Evolutionary conservation across 2,797 vertebrate genomes (phyloP), one percentile per base, ranked within the genome.

Genomic region (Rhinogobio ventralis): DNA sequence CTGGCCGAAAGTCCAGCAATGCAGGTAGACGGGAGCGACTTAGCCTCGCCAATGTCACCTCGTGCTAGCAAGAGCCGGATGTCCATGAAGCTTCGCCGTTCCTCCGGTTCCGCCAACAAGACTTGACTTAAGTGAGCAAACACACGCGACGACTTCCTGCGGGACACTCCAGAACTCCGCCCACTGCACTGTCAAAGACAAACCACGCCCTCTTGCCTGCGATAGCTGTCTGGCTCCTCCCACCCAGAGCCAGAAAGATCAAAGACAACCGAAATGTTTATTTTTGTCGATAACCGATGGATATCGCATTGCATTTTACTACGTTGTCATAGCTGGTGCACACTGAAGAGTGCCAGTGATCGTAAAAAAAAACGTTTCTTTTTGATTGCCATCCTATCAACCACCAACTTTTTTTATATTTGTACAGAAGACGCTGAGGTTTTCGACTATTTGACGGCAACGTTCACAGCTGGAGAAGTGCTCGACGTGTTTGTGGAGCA

Each of bases 41-140:
- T 97, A 89, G 95, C 97, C 83, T 99, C 97, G 92, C 97, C 98
- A 92, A 97, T 99, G 95, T 99, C 97, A 92, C 97, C 98, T 94
- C 97, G 98, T 93, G 97, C 97, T 96, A 98, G 97, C 96, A 99
- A 98, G 95, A 99, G 96, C 92, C 97, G 98, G 91, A 97, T 99
- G 97, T 99, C 98, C 90, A 97, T 99, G 96, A 99, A 99, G 93
- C 95, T 99, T 88, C 97, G 98, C 17, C 97, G 97, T 87, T 99
- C 98, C 74, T 99, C 98, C 0, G 98, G 97, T 92, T 99, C 98
- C 0, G 97, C 98, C 94, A 99, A 99, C 94, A 99, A 99, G 93
- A 97, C 97, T 91, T 99, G 85, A 95, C 88, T 49, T 86, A 69
- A 87, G 11, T 6, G 23, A 49, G 46, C 74, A 46, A 36, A 55